These are phyloP conservation scores for Eutrigla gurnardus DNA, from an alignment of 2,797 vertebrate genomes.

Conservation along the genomic window DNA sequence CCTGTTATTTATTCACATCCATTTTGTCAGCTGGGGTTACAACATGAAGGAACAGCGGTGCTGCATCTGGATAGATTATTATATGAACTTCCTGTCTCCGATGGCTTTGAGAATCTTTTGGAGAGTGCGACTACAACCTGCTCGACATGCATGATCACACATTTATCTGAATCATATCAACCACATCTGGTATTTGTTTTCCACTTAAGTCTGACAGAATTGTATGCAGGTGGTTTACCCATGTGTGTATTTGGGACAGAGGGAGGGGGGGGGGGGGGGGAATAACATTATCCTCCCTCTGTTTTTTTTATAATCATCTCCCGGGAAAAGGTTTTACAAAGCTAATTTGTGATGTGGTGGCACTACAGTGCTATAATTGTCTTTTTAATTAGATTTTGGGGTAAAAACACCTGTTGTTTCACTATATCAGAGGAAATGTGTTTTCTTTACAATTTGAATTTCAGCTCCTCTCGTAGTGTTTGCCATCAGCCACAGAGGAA, in stretches of 20 bases:
- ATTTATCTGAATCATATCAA: neutral
- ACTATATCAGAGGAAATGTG: neutral
- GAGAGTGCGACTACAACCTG: conserved; percentile 18
- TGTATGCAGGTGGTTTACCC: conserved; percentile 6
- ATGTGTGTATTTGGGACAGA: neutral
- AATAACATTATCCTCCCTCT: neutral
- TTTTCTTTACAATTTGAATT: neutral
- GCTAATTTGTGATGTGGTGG: conserved; percentile 1
- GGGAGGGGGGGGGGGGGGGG: neutral
- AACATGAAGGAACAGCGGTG: neutral
- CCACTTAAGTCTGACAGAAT: conserved; percentile 18
- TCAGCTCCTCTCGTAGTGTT: conserved; percentile 4
- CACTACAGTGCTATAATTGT: conserved; percentile 14
- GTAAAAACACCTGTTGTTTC: neutral
- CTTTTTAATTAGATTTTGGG: conserved; percentile 34
- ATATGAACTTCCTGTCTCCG: neutral
- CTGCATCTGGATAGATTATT: neutral
- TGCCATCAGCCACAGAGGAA: conserved; percentile 6
- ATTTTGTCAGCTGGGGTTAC: conserved; percentile 16
- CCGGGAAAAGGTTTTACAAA: conserved; percentile 17
- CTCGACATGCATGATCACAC: conserved; percentile 14
- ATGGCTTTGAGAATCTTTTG: conserved; percentile 21
- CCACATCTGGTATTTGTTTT: conserved; percentile 21
- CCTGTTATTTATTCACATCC: conserved; percentile 21
- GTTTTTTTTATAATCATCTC: conserved; percentile 13